Conservation (phyloP, 37 sponge, comb jelly and placozoan species). For the Amphimedon queenslandica region DNA sequence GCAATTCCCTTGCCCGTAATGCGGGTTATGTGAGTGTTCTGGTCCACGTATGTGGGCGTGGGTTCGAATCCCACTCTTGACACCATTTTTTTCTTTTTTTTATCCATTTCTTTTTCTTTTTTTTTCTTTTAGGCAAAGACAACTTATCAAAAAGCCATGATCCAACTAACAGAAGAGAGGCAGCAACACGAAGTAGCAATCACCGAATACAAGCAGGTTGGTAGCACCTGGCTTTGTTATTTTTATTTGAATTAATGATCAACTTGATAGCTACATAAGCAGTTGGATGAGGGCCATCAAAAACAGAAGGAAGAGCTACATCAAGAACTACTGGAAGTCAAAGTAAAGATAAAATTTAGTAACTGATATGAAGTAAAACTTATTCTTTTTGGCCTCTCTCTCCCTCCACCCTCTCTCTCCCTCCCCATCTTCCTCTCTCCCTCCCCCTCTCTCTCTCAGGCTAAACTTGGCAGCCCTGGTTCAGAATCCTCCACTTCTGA, state of each 20-base stretch:
- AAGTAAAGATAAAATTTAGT: no score
- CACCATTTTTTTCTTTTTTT: slow-evolving; percentile 71
- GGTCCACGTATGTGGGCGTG: slow-evolving; percentile 99
- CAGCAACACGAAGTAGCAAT: slow-evolving; percentile 59
- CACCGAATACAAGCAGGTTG: slow-evolving; percentile 74
- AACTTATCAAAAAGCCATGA: slow-evolving; percentile 57
- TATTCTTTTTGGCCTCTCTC: no score
- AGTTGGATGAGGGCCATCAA: slow-evolving; percentile 81
- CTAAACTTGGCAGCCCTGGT: slow-evolving; percentile 17
- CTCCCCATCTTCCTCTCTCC: no score
- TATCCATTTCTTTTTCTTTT: slow-evolving; percentile 16
- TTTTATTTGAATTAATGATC: slow-evolving; percentile 6
- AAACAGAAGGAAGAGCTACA: slow-evolving; percentile 77
- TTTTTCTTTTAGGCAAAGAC: slow-evolving; percentile 57
- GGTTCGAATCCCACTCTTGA: slow-evolving; percentile 99
- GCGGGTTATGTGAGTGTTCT: slow-evolving; percentile 71
- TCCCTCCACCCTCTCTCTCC: no score
- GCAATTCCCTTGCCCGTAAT: slow-evolving; percentile 55
- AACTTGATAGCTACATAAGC: slow-evolving; percentile 41
- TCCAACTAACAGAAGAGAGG: slow-evolving; percentile 57
- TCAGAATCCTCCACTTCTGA: slow-evolving; percentile 9
- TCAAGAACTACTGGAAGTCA: slow-evolving; percentile 77
- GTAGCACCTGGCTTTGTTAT: not conserved
- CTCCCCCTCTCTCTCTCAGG: no score
- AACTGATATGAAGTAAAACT: no score